Evolutionary conservation across 2,888 invertebrate species (phyloP).

Genomic region (Lamellibrachia satsuma): DNA sequence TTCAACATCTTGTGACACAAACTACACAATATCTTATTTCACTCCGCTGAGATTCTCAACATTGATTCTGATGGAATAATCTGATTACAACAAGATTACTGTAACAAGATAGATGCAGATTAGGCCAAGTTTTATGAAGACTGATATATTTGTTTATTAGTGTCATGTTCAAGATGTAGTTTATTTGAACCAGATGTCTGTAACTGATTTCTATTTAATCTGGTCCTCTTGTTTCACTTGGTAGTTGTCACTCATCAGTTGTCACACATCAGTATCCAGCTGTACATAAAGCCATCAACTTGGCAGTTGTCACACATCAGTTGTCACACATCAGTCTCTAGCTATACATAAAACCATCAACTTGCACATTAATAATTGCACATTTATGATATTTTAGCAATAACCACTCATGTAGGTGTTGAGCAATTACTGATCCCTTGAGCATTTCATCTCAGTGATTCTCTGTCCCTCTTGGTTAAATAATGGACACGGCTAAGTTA

Average conservation of each 20-base stretch:
- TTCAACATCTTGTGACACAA: not conserved
- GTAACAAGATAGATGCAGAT: not conserved
- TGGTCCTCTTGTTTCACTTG: no score
- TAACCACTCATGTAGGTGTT: not conserved
- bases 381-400: not conserved
- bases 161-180: not conserved
- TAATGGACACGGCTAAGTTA: no score
- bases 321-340: no score
- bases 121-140: not conserved
- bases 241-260: no score
- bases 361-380: not conserved
- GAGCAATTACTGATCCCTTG: not conserved
- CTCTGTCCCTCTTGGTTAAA: not conserved
- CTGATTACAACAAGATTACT: not conserved
- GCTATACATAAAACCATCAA: not conserved
- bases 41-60: not conserved
- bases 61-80: constrained; percentile 8
- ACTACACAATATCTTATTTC: not conserved
- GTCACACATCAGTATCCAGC: no score
- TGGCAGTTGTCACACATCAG: no score
- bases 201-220: not conserved
- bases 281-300: no score
- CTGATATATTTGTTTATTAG: not conserved
- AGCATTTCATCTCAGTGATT: not conserved
- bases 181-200: not conserved